Percentiles rank a stretch among this genome's conserved stretches.
These are phyloP conservation scores for Amphilophus citrinellus DNA, from an alignment of 2,113 vertebrate species.

Conservation along the genomic window DNA sequence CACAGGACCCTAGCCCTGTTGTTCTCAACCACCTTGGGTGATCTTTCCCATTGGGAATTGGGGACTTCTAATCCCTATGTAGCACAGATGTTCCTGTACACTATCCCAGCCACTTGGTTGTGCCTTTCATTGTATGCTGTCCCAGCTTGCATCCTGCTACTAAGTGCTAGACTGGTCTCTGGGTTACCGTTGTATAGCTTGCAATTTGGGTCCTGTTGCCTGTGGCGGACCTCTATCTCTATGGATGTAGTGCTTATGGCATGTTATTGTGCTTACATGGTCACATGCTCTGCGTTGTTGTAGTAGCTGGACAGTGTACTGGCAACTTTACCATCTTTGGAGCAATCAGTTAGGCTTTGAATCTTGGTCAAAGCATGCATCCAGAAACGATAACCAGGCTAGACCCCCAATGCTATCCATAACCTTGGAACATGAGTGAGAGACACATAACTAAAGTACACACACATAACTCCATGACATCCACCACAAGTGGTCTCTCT, in stretches of 20 bases:
- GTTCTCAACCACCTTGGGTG: not conserved
- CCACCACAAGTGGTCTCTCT: no score
- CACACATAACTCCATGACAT: no score
- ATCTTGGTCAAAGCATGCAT: not conserved
- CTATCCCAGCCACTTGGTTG: not conserved
- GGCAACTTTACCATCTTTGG: not conserved
- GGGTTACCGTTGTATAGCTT: not conserved
- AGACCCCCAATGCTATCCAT: no score
- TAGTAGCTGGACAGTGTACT: not conserved
- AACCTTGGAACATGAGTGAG: no score
- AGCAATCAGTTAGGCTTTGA: not conserved
- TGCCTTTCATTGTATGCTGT: not conserved
- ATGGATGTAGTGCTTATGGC: not conserved
- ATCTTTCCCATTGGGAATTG: not conserved
- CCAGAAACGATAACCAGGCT: not conserved
- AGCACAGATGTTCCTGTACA: slow-evolving; percentile 1
- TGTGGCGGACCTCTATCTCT: not conserved
- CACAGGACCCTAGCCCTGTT: not conserved
- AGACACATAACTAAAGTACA: no score
- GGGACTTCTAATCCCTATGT: not conserved
- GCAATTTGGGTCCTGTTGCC: not conserved
- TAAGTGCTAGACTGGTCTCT: not conserved
- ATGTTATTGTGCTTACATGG: not conserved
- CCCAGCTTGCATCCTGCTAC: slow-evolving; percentile 3
- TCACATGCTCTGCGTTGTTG: not conserved